Base-by-base conservation (phyloP, 2,888 invertebrate species). In the Hyalella azteca region DNA sequence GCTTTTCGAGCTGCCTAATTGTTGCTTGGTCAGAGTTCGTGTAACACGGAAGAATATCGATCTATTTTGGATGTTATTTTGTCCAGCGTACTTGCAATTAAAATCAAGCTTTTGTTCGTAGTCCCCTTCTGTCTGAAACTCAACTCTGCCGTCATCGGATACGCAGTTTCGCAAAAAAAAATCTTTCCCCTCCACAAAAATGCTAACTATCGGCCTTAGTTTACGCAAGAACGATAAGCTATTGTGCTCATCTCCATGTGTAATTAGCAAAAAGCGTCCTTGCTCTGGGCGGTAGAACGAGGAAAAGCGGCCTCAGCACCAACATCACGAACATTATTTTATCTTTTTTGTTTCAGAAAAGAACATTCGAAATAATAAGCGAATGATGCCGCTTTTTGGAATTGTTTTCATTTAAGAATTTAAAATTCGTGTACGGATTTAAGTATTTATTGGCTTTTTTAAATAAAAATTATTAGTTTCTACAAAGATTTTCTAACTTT, bases 191-290 rank as follows among this genome's bases (percentile, higher is more conserved):
- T 66, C 45, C 45, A 1, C 36, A 66, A 66, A 66, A 66, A 66
- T 66, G 66, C 66, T 66, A 66, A 66, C 66, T 66, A 66, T 66
- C 36, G 66, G 66, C 66, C 66, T n/a, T 66, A 66, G 66, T 66
- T 66, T 66, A 66, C 66, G 66, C 66, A 66, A 66, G 66, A 66
- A 66, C 66, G 66, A 66, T 66, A 66, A 66, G 66, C 66, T 66
- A 66, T 66, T 66, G 66, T 66, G 66, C 66, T 66, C 66, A 66
- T 66, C 66, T 66, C 66, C 66, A 66, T 66, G 66, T 66, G 66
- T 66, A 66, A 66, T 66, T 36, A 66, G 66, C 66, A 66, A 66
- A 66, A 66, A 66, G 36, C 36, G 66, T 19, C 66, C 66, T 66
- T 66, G 66, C 5, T n/a, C n/a, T n/a, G n/a, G n/a, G n/a, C n/a